Conservation (phyloP, 2,113 vertebrate genomes). For the Brevimyrus niger region DNA sequence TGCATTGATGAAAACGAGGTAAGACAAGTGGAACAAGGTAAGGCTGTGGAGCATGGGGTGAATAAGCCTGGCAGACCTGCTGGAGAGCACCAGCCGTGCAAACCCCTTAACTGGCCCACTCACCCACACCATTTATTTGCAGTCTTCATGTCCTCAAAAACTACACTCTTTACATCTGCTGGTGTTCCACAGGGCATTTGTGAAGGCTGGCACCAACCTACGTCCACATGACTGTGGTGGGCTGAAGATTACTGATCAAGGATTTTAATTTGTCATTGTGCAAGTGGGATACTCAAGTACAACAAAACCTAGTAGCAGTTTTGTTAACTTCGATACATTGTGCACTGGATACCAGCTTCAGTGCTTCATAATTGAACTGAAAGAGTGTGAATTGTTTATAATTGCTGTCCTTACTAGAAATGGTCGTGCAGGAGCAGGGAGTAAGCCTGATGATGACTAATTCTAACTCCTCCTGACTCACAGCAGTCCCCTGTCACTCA, state of each 20-base stretch:
- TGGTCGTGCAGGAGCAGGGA: neutral
- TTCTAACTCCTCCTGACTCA: neutral
- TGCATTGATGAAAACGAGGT: neutral
- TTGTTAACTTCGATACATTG: neutral
- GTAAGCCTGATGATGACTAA: neutral
- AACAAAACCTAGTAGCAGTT: neutral
- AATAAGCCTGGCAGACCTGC: neutral
- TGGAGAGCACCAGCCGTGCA: neutral
- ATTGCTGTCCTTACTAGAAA: neutral
- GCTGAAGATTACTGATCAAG: neutral
- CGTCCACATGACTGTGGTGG: neutral
- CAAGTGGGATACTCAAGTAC: neutral
- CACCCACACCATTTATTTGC: neutral
- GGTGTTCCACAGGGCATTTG: neutral
- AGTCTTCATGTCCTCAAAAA: neutral
- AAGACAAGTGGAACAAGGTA: neutral
- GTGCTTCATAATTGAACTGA: neutral
- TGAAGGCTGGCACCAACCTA: neutral
- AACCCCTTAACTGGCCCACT: neutral
- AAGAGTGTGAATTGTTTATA: neutral
- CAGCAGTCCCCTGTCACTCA: slow-evolving; percentile 10
- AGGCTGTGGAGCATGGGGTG: neutral
- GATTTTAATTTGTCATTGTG: neutral
- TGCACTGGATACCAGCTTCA: neutral
- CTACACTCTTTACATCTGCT: neutral